phyloP scores from a whole-genome alignment of 2,888 invertebrate species.

The Patella caerulea region DNA sequence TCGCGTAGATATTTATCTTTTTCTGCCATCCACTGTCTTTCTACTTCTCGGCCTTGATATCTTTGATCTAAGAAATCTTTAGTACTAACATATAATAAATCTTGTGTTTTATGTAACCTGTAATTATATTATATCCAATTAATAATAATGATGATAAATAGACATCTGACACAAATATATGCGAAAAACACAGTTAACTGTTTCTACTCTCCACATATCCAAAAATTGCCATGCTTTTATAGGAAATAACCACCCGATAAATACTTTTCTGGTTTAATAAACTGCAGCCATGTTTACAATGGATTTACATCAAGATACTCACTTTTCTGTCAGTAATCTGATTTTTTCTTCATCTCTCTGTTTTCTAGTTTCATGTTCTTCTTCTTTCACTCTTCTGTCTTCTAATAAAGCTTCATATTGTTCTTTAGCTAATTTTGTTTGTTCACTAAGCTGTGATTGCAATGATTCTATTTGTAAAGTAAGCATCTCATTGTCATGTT shows the following conservation, averaged over 20 bases:
- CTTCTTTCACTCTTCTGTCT: conserved; percentile 68
- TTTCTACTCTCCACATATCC: no score
- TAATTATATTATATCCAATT: conserved; percentile 14
- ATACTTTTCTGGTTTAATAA: no score
- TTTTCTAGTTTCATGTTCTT: conserved; percentile 69
- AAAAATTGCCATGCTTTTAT: no score
- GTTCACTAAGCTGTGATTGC: conserved; percentile 70
- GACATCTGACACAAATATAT: no score
- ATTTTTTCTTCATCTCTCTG: conserved; percentile 70
- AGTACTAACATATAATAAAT: conserved; percentile 71
- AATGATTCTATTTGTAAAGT: conserved; percentile 66
- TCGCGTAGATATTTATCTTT: conserved; percentile 68
- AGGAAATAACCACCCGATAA: no score
- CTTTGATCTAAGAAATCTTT: conserved; percentile 70
- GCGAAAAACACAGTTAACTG: no score
- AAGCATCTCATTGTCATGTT: conserved; percentile 66
- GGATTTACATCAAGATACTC: conserved; percentile 22
- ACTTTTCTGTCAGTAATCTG: conserved; percentile 70
- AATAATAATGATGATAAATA: no score
- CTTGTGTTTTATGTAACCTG: conserved; percentile 71
- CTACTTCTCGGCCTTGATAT: conserved; percentile 66
- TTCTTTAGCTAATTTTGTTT: conserved; percentile 69
- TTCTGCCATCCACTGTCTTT: conserved; percentile 70
- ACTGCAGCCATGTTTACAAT: no score
- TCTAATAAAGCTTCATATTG: conserved; percentile 69